Conservation (phyloP, 2,888 invertebrate species). For the Elmis aenea region DNA sequence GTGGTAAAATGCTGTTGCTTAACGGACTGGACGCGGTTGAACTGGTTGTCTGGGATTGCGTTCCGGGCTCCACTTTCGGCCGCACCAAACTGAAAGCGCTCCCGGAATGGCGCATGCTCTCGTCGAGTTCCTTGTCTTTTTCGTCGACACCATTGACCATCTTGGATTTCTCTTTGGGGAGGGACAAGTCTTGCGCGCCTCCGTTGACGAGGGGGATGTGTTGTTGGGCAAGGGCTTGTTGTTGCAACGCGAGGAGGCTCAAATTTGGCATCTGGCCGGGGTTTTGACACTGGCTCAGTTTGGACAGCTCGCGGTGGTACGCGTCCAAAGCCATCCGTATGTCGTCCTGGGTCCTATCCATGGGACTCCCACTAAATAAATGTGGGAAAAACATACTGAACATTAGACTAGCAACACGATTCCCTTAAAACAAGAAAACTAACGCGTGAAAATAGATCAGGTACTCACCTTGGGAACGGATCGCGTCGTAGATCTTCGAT, state of each 20-base stretch:
- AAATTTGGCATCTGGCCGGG: conserved; percentile 57
- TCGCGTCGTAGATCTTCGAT: conserved; percentile 72
- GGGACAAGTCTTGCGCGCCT: conserved; percentile 76
- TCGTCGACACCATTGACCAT: conserved; percentile 61
- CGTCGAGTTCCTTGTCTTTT: conserved; percentile 62
- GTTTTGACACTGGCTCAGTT: conserved; percentile 61
- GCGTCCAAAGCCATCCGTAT: conserved; percentile 86
- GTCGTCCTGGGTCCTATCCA: conserved; percentile 74
- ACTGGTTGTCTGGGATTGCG: conserved; percentile 61
- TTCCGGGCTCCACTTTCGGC: conserved; percentile 77
- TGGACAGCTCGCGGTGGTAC: conserved; percentile 89
- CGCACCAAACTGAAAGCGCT: conserved; percentile 85
- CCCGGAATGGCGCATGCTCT: conserved; percentile 70
- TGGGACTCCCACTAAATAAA: conserved; percentile 64
- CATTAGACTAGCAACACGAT: conserved; percentile 52
- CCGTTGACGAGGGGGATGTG: conserved; percentile 57
- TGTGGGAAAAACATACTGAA: conserved; percentile 77
- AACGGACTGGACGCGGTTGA: conserved; percentile 80
- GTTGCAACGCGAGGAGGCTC: conserved; percentile 71
- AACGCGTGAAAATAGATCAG: not conserved
- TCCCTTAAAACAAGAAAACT: conserved; percentile 5
- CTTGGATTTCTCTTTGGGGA: conserved; percentile 72
- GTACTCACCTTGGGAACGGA: conserved; percentile 70
- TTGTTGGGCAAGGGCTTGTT: conserved; percentile 56
- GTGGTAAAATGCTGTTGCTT: conserved; percentile 80